phyloP scores from a whole-genome alignment of 2,888 invertebrate species.

The Xylocampa areola region DNA sequence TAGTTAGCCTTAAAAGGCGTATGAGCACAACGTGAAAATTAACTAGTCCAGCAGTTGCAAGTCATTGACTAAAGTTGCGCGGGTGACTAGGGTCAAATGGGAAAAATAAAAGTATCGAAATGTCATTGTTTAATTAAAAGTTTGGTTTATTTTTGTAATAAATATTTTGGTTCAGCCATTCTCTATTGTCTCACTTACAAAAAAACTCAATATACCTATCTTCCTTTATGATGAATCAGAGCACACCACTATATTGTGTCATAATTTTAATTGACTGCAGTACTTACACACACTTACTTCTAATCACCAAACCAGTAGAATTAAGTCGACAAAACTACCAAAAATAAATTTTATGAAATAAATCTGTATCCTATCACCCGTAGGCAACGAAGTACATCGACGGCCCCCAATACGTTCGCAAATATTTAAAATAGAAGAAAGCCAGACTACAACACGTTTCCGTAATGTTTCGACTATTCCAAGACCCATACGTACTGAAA shows the following conservation, averaged over 20 bases:
- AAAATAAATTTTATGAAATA: slow-evolving; percentile 21
- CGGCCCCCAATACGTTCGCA: slow-evolving; percentile 10
- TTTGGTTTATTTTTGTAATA: neutral
- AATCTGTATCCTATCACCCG: slow-evolving; percentile 16
- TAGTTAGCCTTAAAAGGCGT: no score
- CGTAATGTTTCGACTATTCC: neutral
- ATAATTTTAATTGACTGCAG: no score
- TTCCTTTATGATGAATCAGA: no score
- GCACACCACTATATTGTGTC: neutral
- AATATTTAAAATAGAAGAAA: slow-evolving; percentile 18
- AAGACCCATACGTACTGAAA: no score
- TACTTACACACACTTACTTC: slow-evolving; percentile 11
- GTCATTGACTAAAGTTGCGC: slow-evolving; percentile 4
- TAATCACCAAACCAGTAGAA: slow-evolving; percentile 25
- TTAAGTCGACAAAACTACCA: slow-evolving; percentile 23
- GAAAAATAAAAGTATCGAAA: slow-evolving; percentile 14
- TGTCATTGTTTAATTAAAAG: slow-evolving; percentile 25
- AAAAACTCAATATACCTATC: no score
- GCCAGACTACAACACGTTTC: neutral
- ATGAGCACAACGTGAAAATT: no score
- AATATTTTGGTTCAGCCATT: neutral
- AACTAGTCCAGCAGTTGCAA: no score
- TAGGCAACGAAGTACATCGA: slow-evolving; percentile 28
- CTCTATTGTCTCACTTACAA: neutral
- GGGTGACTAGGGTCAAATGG: slow-evolving; percentile 14